These are phyloP conservation scores for Sternotherus odoratus DNA, from an alignment of 2,797 vertebrate genomes.

Conservation along the genomic window DNA sequence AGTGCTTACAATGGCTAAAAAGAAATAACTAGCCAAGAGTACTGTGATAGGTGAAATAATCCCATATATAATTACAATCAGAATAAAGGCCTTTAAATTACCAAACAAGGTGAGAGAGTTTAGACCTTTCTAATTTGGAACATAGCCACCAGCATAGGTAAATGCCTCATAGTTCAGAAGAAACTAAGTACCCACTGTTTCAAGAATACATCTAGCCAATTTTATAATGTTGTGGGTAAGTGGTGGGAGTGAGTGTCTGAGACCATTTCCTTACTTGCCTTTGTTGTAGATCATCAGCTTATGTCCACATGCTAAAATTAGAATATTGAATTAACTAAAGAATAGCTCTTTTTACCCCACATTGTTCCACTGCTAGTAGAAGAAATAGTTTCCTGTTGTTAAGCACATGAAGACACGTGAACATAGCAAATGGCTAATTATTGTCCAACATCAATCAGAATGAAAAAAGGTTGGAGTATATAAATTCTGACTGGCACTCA, in stretches of 20 bases:
- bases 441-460: constrained; percentile 33
- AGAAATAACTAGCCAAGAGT: not conserved
- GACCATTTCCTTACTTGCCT: not conserved
- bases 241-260: not conserved
- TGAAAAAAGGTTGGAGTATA: constrained; percentile 10
- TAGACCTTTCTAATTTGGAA: not conserved
- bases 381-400: constrained; percentile 33
- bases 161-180: not conserved
- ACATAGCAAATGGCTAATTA: constrained; percentile 40
- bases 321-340: not conserved
- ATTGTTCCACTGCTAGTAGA: constrained; percentile 13
- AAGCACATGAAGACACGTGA: constrained; percentile 6
- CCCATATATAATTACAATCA: not conserved
- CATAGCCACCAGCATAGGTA: not conserved
- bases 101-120: not conserved
- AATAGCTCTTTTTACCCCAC: not conserved
- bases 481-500: constrained; percentile 22
- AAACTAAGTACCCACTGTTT: fast-evolving
- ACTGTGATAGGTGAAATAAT: not conserved
- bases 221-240: not conserved
- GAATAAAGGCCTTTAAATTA: not conserved
- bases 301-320: not conserved
- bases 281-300: constrained; percentile 1
- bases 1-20: not conserved
- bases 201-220: not conserved